Base-by-base conservation (phyloP, 2,797 vertebrate genomes). In the Danio kyathit region DNA sequence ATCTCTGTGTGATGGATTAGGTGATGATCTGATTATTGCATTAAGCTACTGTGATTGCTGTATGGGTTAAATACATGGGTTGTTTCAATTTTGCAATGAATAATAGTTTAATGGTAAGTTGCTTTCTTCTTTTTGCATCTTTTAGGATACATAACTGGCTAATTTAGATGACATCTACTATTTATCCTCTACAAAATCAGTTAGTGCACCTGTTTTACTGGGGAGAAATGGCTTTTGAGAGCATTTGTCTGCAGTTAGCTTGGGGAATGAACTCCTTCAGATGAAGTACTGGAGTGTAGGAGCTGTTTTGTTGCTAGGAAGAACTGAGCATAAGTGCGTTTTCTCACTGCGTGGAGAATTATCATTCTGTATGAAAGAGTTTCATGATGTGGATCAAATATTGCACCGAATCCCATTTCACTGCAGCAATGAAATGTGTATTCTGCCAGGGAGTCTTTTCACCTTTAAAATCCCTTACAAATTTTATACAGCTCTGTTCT, bases 201-300 rank as follows among this genome's bases (percentile, higher is more conserved):
- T 81, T 56, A 73, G 5, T 57, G 38, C 48, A 56, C 12, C 60
- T 56, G 29, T 60, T 86, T 82, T 76, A 4, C 82, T 67, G 13
- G 12, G 7, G 6, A 8, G 75, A 48, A 44, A 76, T 54, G n/a
- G n/a, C 48, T 9, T 44, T 76, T 54, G 21, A 57, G 65, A 69
- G 61, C 51, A 84, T 88, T 86, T 66, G 14, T 72, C 61, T 76
- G 46, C 19, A 9, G 48, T 87, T 92, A 89, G 81, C 59, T 77
- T 65, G 83, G 70, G 73, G 80, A 64, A 51, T 21, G 74, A 64
- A 66, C 74, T 77, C 63, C 61, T 65, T 82, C 76, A 46, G 83
- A 60, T 46, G 17, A 74, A 65, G 17, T 73, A 76, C 76, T 82
- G 75, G 29, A 29, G 13, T 74, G 63, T 64, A 70, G 29, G 49